Base-by-base conservation (phyloP, 2,888 invertebrate genomes). In the Myopa testacea region DNA sequence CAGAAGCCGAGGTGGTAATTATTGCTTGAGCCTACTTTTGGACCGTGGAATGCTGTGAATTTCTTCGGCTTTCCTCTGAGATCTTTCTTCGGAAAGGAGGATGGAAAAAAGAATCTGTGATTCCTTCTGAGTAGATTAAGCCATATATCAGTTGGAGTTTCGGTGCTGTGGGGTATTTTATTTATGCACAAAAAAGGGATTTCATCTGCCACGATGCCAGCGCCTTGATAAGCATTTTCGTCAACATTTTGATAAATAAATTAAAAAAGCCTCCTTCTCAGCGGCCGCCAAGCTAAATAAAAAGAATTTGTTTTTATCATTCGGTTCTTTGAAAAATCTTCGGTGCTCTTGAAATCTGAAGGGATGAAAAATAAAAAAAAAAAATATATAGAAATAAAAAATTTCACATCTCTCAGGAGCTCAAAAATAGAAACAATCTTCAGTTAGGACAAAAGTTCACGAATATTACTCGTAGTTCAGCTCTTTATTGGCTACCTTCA, bases 1-100 rank as follows among this genome's bases (percentile, higher is more conserved):
- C 75, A 69, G 75, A 58, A 75, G 68, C 75, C 26, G 65, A 45
- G 45, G 6, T 19, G 34, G 74, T 65, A 26, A 74, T 74, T 65
- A 74, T 50, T 8, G 8, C 55, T 7, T 34, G 52, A 37, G 63
- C 74, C 74, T 65, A 65, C 74, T 74, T 74, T 65, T 38, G 37
- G 65, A 38, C 14, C 10, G 65, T 38, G 65, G 34, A 38, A 26
- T 14, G 62, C 12, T 65, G 34, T n/a, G 55, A 55, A 55, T 16
- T 55, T 55, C 55, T 4, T 0, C 38, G 65, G 26, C 26, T 62
- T 62, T 26, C 10, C 4, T 62, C 26, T 62, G n/a, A 16, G 14
- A 37, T 65, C n/a, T 26, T 19, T 62, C 34, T 26, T 62, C 5
- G 10, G 65, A 65, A 38, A 65, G 34, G 38, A 65, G 12, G 16